phyloP scores from a whole-genome alignment of 2,113 vertebrate species.

The Opisthocomus hoazin region DNA sequence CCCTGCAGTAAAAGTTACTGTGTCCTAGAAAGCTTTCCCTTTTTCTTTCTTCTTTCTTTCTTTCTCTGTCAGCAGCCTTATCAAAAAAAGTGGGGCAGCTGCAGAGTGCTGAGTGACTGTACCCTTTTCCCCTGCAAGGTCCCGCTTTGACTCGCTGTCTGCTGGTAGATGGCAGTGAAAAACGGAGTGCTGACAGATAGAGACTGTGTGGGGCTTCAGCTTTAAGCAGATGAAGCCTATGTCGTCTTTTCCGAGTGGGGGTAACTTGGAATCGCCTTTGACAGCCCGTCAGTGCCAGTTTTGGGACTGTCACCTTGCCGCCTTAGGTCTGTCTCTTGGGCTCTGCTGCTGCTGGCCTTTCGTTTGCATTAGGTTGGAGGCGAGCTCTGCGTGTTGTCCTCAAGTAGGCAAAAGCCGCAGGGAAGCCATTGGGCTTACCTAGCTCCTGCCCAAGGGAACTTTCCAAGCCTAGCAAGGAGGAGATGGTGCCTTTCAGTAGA shows the following conservation, averaged over 20 bases:
- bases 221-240: not conserved
- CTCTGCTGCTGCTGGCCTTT: not conserved
- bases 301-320: rapidly evolving
- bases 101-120: not conserved
- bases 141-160: not conserved
- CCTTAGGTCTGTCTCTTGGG: not conserved
- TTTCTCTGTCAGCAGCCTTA: not conserved
- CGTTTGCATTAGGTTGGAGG: rapidly evolving
- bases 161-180: not conserved
- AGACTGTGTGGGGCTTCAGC: not conserved
- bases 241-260: not conserved
- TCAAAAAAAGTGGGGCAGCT: not conserved
- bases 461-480: not conserved
- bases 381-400: rapidly evolving
- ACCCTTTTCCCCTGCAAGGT: not conserved
- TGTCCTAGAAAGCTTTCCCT: conserved; percentile 5
- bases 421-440: not conserved
- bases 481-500: not conserved
- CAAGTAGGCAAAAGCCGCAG: not conserved
- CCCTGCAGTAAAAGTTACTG: not conserved
- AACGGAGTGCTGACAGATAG: not conserved
- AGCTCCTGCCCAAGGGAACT: not conserved
- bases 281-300: too few relatives aligned
- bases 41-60: too few relatives aligned
- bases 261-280: not conserved